phyloP scores from a whole-genome alignment of 2,113 vertebrate species.

The Laticauda colubrina region DNA sequence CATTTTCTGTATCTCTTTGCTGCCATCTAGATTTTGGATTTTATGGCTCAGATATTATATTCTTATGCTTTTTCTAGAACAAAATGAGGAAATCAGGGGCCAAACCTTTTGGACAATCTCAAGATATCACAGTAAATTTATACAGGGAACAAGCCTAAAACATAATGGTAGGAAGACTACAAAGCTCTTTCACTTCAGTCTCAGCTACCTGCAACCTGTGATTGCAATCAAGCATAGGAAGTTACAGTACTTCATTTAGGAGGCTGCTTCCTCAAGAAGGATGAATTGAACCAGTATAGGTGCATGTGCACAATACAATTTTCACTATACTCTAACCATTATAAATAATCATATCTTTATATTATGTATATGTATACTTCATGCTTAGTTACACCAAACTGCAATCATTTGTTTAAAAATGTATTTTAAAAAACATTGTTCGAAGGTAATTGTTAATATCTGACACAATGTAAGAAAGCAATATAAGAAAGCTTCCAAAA shows the following conservation, averaged over 20 bases:
- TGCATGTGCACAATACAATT: not conserved
- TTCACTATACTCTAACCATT: constrained; percentile 4
- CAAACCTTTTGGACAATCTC: not conserved
- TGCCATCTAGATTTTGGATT: not conserved
- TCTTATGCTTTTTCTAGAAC: not conserved
- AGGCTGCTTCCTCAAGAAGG: not conserved
- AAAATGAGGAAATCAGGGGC: not conserved
- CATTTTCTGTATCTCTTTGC: not conserved
- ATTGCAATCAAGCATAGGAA: not conserved
- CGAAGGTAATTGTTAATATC: not conserved
- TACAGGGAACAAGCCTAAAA: not conserved
- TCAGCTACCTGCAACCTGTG: not conserved
- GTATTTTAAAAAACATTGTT: not conserved
- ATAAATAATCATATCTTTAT: not conserved
- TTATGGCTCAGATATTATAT: not conserved
- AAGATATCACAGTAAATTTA: not conserved
- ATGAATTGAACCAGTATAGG: not conserved
- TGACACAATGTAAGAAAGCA: not conserved
- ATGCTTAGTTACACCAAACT: constrained; percentile 34
- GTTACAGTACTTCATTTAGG: not conserved
- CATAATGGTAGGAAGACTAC: not conserved
- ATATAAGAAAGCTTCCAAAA: not conserved
- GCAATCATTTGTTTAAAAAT: constrained; percentile 29
- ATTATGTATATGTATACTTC: not conserved
- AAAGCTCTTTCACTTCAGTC: not conserved